Evolutionary conservation across 2,113 vertebrate species (phyloP), one percentile per base, ranked within the genome.

Genomic region (Plecotus auritus): DNA sequence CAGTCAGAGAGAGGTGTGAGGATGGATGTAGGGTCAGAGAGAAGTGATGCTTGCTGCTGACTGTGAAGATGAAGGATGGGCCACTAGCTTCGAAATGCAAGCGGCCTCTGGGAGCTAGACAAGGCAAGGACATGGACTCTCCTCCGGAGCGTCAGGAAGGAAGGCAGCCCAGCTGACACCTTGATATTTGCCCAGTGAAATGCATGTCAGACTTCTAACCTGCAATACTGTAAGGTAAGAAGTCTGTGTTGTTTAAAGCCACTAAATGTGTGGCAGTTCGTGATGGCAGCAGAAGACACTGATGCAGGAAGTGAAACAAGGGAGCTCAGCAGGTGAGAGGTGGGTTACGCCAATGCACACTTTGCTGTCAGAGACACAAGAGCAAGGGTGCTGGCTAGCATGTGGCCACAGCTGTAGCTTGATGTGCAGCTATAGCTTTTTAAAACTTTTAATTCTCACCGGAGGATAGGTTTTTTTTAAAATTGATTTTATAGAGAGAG

Each of bases 401-500:
- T 16, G 17, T 9, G 47, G 45, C 54, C 42, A 37, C 49, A 11
- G 49, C 1, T n/a, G 35, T 17, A 22, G 9, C 22, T 49, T 9
- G 1, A 5, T 7, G 18, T 1, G 1, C 6, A 35, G 6, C 26
- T 26, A 1, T 10, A 49, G 10, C 51, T 73, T 72, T 80, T 12
- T 12, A 30, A 30, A 30, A 13, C 1, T 13, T 64, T 30, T 13
- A 64, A 30, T 64, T 64, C 61, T 64, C 61, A 64, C 28, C 28
- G 10, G 28, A 30, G 10, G 61, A 30, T 64, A 64, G 28, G 11
- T 13, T 64, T 64, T 64, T 64, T 2, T n/a, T n/a, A n/a, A 59
- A 59, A 64, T 30, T 64, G 61, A 64, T 64, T 64, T 64, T 64
- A 64, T 28, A 6, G 61, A 64, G 61, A 64, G 61, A 64, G 61